Evolutionary conservation across 2,113 vertebrate species (phyloP).

Genomic region (Maccullochella peelii): DNA sequence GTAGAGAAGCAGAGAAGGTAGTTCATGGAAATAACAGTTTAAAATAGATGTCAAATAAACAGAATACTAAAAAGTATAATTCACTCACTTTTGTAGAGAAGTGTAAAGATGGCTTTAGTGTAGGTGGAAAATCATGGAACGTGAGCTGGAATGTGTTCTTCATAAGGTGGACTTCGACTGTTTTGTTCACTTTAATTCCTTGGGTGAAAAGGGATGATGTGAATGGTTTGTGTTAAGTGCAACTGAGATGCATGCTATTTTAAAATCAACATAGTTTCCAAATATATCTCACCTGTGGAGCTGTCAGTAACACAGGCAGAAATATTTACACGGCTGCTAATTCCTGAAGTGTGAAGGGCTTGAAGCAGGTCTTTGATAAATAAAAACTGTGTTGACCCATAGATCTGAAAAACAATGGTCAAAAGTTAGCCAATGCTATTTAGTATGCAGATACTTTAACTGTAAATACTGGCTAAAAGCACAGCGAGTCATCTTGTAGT

Average conservation of each 20-base stretch:
- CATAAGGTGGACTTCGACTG: constrained; percentile 81
- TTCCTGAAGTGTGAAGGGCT: constrained; percentile 28
- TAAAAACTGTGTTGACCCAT: constrained; percentile 86
- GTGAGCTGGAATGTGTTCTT: constrained; percentile 82
- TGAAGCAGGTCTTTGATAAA: constrained; percentile 75
- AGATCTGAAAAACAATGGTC: constrained; percentile 81
- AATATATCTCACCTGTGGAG: constrained; percentile 81
- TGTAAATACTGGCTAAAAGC: not conserved
- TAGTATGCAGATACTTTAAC: not conserved
- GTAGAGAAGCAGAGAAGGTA: not conserved
- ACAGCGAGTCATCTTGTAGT: not conserved
- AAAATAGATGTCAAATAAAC: not conserved
- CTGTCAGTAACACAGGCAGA: constrained; percentile 83
- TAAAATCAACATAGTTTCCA: not conserved
- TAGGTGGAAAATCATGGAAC: constrained; percentile 84
- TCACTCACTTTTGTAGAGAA: constrained; percentile 88
- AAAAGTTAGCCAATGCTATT: not conserved
- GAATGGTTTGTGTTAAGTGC: not conserved
- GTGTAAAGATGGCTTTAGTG: constrained; percentile 88
- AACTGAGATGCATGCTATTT: not conserved
- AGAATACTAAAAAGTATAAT: not conserved
- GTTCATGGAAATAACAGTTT: not conserved
- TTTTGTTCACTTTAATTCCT: constrained; percentile 86
- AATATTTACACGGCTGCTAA: constrained; percentile 58
- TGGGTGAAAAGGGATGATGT: constrained; percentile 23